Percentiles rank a stretch among this genome's conserved stretches.
Evolutionary conservation across 1,140 invertebrate species (phyloP).

Genomic region (Lasioglossum albipes): DNA sequence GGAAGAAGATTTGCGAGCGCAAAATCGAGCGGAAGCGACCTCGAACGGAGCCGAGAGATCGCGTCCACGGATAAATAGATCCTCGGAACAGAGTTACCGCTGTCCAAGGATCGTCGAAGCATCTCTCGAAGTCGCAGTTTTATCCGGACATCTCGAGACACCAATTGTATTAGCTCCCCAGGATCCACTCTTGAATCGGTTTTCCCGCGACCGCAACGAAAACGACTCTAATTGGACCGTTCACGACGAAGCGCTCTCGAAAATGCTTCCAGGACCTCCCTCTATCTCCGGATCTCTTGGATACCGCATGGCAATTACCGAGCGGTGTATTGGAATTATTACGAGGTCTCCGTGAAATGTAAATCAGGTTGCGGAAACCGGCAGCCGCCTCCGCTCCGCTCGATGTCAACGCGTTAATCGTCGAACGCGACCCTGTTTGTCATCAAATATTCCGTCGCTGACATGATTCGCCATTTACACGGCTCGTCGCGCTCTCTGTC

Average conservation of each 20-base stretch:
- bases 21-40: background rate
- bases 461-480: background rate
- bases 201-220: background rate
- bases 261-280: too few relatives aligned
- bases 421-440: background rate
- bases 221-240: slow-evolving; percentile 22
- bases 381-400: background rate
- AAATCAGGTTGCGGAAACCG: slow-evolving; percentile 12
- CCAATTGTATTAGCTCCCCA: background rate
- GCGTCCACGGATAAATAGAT: slow-evolving; percentile 1
- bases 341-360: slow-evolving; percentile 21
- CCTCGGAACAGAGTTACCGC: background rate
- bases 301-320: slow-evolving; percentile 10
- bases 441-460: slow-evolving; percentile 24
- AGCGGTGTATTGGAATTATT: slow-evolving; percentile 17
- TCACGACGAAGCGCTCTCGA: background rate
- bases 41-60: background rate
- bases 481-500: too few relatives aligned
- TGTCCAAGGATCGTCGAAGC: background rate
- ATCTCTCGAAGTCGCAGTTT: background rate
- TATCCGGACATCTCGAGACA: background rate
- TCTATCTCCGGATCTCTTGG: background rate
- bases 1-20: background rate
- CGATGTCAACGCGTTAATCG: slow-evolving; percentile 19
- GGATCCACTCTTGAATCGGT: background rate